phyloP scores from a whole-genome alignment of 2,113 vertebrate genomes.

The Eubucco bourcierii region DNA sequence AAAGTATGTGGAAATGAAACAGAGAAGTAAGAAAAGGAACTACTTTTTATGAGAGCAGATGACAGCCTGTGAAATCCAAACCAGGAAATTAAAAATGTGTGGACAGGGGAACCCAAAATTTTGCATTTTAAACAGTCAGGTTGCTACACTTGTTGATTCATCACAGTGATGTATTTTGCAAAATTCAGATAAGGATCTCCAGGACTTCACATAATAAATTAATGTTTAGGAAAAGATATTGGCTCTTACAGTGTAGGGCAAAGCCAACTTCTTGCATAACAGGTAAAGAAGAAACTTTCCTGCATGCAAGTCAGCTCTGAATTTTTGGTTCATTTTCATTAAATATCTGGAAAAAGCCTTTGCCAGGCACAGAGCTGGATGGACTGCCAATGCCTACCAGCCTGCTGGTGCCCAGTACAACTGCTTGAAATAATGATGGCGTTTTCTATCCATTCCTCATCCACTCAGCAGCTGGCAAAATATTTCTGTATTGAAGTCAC shows the following conservation, averaged over 20 bases:
- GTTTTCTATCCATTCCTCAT: neutral
- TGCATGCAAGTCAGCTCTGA: neutral
- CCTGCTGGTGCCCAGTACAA: neutral
- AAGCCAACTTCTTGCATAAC: neutral
- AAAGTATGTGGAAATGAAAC: neutral
- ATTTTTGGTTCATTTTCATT: neutral
- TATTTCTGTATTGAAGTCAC: neutral
- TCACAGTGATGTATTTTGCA: neutral
- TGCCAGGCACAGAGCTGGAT: neutral
- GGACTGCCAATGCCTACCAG: neutral
- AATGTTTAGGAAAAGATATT: neutral
- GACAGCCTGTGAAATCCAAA: neutral
- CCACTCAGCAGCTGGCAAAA: neutral
- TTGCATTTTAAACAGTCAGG: neutral
- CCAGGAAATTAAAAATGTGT: neutral
- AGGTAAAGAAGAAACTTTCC: neutral
- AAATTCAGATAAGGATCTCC: neutral
- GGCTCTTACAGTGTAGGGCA: neutral
- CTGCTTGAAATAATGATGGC: neutral
- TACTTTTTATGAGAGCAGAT: neutral
- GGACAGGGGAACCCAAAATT: neutral
- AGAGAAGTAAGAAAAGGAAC: neutral
- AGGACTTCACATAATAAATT: neutral
- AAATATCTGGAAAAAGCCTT: neutral
- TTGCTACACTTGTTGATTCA: neutral